Evolutionary conservation across 2,888 invertebrate species (phyloP).

Genomic region (Cosmopolites sordidus): DNA sequence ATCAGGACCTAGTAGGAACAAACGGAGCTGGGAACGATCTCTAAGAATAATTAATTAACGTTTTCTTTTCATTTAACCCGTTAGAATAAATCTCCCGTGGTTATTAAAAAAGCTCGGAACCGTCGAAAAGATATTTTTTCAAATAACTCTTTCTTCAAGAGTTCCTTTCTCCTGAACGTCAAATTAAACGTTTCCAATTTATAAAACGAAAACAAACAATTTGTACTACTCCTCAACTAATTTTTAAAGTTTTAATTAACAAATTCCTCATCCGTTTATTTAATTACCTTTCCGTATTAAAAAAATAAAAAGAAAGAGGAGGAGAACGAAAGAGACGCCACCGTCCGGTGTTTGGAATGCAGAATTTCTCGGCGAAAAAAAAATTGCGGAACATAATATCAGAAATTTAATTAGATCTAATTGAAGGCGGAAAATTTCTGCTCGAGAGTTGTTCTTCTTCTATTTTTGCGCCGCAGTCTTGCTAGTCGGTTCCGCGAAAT

Average conservation of each 20-base stretch:
- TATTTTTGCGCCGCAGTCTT: conserved; percentile 29
- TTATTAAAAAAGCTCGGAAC: conserved; percentile 18
- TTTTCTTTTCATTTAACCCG: conserved; percentile 23
- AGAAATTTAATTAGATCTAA: conserved; percentile 49
- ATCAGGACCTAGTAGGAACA: conserved; percentile 1
- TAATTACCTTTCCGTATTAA: conserved; percentile 29
- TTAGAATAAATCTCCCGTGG: conserved; percentile 15
- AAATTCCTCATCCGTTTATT: conserved; percentile 30
- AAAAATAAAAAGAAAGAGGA: conserved; percentile 15
- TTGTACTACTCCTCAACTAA: conserved; percentile 28
- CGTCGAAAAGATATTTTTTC: conserved; percentile 23
- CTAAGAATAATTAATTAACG: conserved; percentile 18
- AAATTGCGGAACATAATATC: conserved; percentile 45
- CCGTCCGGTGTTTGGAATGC: conserved; percentile 30
- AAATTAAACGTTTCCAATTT: conserved; percentile 28
- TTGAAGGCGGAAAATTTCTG: conserved; percentile 38
- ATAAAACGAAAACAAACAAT: conserved; percentile 30
- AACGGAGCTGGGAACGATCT: not conserved
- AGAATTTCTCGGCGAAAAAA: conserved; percentile 30
- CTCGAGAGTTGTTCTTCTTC: conserved; percentile 34
- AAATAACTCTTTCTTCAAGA: conserved; percentile 22
- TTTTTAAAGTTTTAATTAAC: conserved; percentile 32
- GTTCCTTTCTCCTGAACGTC: conserved; percentile 22
- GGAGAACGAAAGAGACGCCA: conserved; percentile 12
- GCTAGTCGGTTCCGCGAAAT: conserved; percentile 16